Evolutionary conservation across 1,140 invertebrate genomes (phyloP).

Genomic region (Musca domestica): DNA sequence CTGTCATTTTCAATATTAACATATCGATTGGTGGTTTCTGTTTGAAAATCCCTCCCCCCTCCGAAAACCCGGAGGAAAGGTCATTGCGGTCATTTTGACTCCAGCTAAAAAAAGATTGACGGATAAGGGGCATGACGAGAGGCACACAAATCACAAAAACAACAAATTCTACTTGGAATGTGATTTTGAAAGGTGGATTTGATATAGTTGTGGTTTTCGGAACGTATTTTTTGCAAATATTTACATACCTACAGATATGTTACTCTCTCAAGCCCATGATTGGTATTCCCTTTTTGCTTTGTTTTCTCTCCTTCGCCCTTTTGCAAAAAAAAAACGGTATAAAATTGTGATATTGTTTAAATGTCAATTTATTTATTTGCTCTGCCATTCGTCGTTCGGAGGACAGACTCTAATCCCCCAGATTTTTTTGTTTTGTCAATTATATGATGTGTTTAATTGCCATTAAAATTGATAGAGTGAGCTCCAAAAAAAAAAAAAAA

Average conservation of each 20-base stretch:
- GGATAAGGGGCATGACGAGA: no score
- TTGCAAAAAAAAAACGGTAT: neutral
- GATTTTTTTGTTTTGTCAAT: no score
- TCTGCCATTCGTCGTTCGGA: no score
- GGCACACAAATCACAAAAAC: no score
- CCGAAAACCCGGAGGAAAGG: neutral
- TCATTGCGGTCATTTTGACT: neutral
- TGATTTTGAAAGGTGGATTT: no score
- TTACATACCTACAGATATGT: neutral
- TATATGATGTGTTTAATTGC: no score
- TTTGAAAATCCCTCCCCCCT: neutral
- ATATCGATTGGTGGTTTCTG: slow-evolving; percentile 1
- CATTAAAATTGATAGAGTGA: no score
- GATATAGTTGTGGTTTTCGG: no score
- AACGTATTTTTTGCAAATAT: neutral
- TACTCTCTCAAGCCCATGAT: neutral
- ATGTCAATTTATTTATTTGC: slow-evolving; percentile 10
- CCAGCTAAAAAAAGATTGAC: no score
- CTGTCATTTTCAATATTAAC: slow-evolving; percentile 20
- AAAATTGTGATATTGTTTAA: slow-evolving; percentile 5
- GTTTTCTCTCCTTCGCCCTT: neutral
- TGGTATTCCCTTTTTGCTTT: neutral
- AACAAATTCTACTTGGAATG: no score
- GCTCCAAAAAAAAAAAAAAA: no score
- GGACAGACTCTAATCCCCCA: no score